phyloP scores from a whole-genome alignment of 1,140 invertebrate species.

The Camponotus vicinus region DNA sequence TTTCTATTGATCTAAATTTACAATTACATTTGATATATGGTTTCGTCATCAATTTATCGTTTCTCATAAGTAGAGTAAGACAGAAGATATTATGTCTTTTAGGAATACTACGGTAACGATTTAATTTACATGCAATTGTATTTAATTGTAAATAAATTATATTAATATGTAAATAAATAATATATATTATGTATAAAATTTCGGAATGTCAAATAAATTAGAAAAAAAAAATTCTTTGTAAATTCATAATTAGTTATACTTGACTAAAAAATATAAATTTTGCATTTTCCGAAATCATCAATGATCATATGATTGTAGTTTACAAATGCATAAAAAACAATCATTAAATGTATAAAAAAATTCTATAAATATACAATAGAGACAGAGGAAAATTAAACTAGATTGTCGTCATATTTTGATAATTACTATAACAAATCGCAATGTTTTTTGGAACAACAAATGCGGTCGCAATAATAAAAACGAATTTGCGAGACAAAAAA shows the following conservation, averaged over 20 bases:
- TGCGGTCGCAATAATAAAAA: not conserved
- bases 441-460: not conserved
- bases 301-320: not conserved
- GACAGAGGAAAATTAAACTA: not conserved
- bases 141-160: not conserved
- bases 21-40: not conserved
- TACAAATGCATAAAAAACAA: not conserved
- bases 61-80: constrained; percentile 6
- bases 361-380: not conserved
- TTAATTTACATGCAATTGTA: no score
- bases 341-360: not conserved
- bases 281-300: not conserved
- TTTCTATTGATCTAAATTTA: constrained; percentile 37
- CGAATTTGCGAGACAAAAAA: constrained; percentile 7
- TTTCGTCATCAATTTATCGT: not conserved
- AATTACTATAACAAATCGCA: not conserved
- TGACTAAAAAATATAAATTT: not conserved
- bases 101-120: not conserved
- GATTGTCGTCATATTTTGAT: not conserved
- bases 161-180: not conserved
- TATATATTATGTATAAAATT: not conserved
- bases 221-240: not conserved
- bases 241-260: not conserved
- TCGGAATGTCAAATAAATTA: constrained; percentile 13
- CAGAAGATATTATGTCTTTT: not conserved